Conservation (phyloP, 1,140 invertebrate species). For the Orussus abietinus region DNA sequence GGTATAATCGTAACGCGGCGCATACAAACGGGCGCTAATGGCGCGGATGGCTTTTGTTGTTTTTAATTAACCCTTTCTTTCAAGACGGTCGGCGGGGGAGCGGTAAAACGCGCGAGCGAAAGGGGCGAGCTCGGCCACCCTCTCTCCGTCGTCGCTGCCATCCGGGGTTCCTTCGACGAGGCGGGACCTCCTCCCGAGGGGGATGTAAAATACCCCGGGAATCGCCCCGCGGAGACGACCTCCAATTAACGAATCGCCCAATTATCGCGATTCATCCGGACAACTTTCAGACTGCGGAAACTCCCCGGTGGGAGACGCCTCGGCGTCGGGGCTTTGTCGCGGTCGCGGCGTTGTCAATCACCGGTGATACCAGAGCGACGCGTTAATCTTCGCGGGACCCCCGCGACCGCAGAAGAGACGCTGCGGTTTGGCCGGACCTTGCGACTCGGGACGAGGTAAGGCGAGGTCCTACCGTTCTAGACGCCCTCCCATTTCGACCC, state of each 20-base stretch:
- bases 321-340: conserved; percentile 50
- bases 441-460: conserved; percentile 22
- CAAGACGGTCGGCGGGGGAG: conserved; percentile 43
- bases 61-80: conserved; percentile 57
- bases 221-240: conserved; percentile 51
- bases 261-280: conserved; percentile 38
- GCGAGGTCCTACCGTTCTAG: too few relatives aligned
- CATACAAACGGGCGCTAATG: conserved; percentile 55
- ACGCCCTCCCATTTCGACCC: too few relatives aligned
- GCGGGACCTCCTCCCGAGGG: conserved; percentile 36
- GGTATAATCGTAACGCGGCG: conserved; percentile 47
- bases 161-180: conserved; percentile 13
- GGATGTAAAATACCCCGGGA: conserved; percentile 51
- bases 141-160: conserved; percentile 12
- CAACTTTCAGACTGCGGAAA: conserved; percentile 25
- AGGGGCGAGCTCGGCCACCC: conserved; percentile 13
- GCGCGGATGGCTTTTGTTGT: conserved; percentile 53
- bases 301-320: conserved; percentile 10
- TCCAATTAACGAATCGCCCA: conserved; percentile 51
- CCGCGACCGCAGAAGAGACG: conserved; percentile 40
- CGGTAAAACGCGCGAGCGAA: conserved; percentile 32
- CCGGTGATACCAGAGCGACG: conserved; percentile 49
- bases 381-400: conserved; percentile 48
- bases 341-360: conserved; percentile 52
- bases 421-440: conserved; percentile 37